Evolutionary conservation across 2,888 invertebrate genomes (phyloP).

Genomic region (Megaustenia siamemsis): DNA sequence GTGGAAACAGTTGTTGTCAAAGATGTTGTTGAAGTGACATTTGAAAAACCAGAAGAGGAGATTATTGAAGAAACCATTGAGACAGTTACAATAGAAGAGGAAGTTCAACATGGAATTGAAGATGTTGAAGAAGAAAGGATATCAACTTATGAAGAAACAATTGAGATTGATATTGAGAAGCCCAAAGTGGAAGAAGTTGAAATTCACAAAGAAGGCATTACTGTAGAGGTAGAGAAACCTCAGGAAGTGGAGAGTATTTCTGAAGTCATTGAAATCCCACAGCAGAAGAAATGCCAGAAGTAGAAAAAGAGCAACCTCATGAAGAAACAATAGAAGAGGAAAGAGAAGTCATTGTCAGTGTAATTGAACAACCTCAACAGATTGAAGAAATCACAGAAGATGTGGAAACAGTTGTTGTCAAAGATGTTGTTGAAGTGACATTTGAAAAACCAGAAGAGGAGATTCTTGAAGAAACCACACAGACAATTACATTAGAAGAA

Average conservation of each 20-base stretch:
- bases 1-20: too few relatives aligned
- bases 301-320: slow-evolving; percentile 54
- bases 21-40: too few relatives aligned
- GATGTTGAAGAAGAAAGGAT: too few relatives aligned
- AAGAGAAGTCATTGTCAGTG: slow-evolving; percentile 55
- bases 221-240: slow-evolving; percentile 44
- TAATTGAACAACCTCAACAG: slow-evolving; percentile 52
- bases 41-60: too few relatives aligned
- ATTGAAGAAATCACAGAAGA: slow-evolving; percentile 51
- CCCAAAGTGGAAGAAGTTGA: slow-evolving; percentile 39
- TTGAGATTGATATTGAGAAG: neutral
- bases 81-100: too few relatives aligned
- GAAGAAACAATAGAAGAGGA: slow-evolving; percentile 62
- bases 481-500: slow-evolving; percentile 56
- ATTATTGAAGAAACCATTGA: too few relatives aligned
- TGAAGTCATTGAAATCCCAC: slow-evolving; percentile 9
- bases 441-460: slow-evolving; percentile 55
- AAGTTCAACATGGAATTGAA: too few relatives aligned
- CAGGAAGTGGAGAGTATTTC: slow-evolving; percentile 42
- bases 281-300: neutral
- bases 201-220: slow-evolving; percentile 48
- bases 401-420: slow-evolving; percentile 52
- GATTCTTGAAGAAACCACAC: slow-evolving; percentile 40
- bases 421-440: slow-evolving; percentile 55
- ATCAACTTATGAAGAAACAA: too few relatives aligned